phyloP scores from a whole-genome alignment of 2,888 invertebrate genomes.

The Polymixis lichenea region DNA sequence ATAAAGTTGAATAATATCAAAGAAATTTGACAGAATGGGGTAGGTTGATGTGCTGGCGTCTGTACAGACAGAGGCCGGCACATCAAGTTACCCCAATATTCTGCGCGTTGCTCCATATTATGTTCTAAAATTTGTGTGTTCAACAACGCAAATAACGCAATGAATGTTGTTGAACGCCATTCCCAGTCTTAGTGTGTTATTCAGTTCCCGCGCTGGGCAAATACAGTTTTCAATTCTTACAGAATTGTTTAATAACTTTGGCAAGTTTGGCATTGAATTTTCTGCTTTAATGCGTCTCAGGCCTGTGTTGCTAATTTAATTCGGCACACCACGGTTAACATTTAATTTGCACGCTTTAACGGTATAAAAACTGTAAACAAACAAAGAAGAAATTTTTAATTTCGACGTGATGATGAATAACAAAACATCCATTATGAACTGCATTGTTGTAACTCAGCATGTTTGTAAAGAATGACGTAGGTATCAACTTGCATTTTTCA shows the following conservation, averaged over 20 bases:
- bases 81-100: no score
- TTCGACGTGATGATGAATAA: conserved; percentile 1
- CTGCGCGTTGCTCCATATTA: no score
- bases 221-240: neutral
- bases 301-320: conserved; percentile 27
- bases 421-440: neutral
- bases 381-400: conserved; percentile 15
- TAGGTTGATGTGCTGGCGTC: no score
- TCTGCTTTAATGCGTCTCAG: neutral
- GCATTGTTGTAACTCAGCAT: neutral
- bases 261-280: neutral
- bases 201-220: neutral
- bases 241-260: conserved; percentile 2
- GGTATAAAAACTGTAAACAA: conserved; percentile 21
- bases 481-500: conserved; percentile 1
- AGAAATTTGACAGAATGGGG: no score
- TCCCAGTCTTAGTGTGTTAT: no score
- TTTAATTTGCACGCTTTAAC: conserved; percentile 17
- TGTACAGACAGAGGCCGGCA: no score
- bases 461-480: no score
- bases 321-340: conserved; percentile 1
- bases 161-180: no score
- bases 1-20: no score
- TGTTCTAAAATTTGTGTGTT: no score
- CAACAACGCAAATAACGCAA: no score